Evolutionary conservation across 2,888 invertebrate species (phyloP).

Genomic region (Apodemia hepburni): DNA sequence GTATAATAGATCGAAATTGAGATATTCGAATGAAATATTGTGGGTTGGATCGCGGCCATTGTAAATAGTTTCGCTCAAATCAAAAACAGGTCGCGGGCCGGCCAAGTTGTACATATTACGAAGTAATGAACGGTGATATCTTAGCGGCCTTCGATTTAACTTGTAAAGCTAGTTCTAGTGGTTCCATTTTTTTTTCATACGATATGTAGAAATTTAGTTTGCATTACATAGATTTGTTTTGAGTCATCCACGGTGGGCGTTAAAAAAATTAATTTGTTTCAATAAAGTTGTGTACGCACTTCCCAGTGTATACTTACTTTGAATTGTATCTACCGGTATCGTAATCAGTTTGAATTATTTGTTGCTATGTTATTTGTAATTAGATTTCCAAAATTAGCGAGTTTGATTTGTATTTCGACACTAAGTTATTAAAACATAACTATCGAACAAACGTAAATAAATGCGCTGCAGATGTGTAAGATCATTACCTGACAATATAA

Average conservation of each 20-base stretch:
- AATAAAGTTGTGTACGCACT: slow-evolving; percentile 3
- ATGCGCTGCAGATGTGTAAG: no score
- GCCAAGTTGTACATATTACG: slow-evolving; percentile 62
- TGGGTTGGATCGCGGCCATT: slow-evolving; percentile 37
- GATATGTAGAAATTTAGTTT: slow-evolving; percentile 41
- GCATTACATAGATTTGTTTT: slow-evolving; percentile 43
- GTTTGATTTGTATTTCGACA: no score
- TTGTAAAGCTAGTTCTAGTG: slow-evolving; percentile 76
- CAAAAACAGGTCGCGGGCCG: slow-evolving; percentile 39
- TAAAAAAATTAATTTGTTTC: not conserved
- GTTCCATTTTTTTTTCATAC: slow-evolving; percentile 33
- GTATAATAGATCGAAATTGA: not conserved
- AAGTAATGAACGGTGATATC: slow-evolving; percentile 77
- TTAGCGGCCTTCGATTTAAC: slow-evolving; percentile 79
- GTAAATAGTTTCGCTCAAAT: slow-evolving; percentile 53
- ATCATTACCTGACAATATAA: no score
- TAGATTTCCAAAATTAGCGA: not conserved
- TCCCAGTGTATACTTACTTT: not conserved
- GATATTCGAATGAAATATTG: slow-evolving; percentile 5
- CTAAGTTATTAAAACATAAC: no score
- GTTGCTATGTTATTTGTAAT: not conserved
- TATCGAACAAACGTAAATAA: no score
- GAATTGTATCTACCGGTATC: not conserved
- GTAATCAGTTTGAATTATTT: not conserved
- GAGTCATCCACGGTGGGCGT: slow-evolving; percentile 1